Conservation (phyloP, 2,888 invertebrate species). For the Atrina japonica region DNA sequence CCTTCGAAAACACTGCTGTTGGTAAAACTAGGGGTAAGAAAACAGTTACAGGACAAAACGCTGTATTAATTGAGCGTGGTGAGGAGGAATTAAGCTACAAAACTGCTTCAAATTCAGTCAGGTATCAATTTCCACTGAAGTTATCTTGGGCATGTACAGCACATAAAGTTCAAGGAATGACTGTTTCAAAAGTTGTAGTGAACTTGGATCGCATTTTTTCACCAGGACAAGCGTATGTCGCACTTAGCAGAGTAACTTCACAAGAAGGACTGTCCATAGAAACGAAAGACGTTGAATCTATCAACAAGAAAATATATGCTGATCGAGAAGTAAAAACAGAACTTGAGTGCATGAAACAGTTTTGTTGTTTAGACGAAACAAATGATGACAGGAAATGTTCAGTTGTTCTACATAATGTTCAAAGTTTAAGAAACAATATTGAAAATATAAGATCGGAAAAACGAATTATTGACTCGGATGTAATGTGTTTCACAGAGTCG, state of each 20-base stretch:
- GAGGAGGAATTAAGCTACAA: conserved; percentile 15
- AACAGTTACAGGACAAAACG: not conserved
- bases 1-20: conserved; percentile 35
- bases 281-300: conserved; percentile 5
- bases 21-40: conserved; percentile 14
- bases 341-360: not conserved
- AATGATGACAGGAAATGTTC: too few species aligned
- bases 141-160: conserved; percentile 41
- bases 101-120: conserved; percentile 2
- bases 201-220: conserved; percentile 33
- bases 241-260: conserved; percentile 37
- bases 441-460: conserved; percentile 1
- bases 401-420: conserved; percentile 9
- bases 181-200: conserved; percentile 31
- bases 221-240: conserved; percentile 34
- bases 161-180: conserved; percentile 45
- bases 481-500: conserved; percentile 14
- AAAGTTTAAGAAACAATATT: conserved; percentile 11
- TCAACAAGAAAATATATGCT: conserved; percentile 10
- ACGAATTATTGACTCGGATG: conserved; percentile 4
- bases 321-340: conserved; percentile 7
- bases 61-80: conserved; percentile 4
- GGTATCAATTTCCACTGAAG: conserved; percentile 39
- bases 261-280: conserved; percentile 23
- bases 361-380: too few species aligned